Conservation (phyloP, 2,888 invertebrate genomes). For the Steromphala cineraria region DNA sequence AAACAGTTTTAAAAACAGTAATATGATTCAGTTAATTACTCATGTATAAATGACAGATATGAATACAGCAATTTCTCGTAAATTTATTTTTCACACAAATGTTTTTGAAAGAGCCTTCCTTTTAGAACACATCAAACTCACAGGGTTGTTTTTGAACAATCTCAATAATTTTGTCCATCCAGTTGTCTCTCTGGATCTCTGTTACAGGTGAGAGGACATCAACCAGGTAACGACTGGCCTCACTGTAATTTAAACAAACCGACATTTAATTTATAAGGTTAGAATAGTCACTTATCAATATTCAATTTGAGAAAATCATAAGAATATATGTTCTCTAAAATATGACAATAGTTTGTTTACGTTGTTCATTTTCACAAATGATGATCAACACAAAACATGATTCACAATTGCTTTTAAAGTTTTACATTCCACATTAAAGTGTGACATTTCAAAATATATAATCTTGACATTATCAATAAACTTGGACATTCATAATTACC, state of each 20-base stretch:
- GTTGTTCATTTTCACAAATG: not conserved
- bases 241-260: constrained; percentile 72
- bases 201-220: constrained; percentile 82
- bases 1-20: not conserved
- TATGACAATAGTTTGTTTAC: not conserved
- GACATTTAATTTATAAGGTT: too few relatives aligned
- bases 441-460: not conserved
- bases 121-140: constrained; percentile 36
- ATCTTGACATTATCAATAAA: not conserved
- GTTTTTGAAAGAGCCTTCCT: not conserved
- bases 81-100: not conserved
- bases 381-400: too few relatives aligned
- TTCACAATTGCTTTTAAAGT: not conserved
- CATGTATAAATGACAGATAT: too few relatives aligned
- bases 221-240: constrained; percentile 84
- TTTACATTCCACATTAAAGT: not conserved
- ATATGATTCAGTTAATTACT: too few relatives aligned
- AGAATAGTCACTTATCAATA: too few relatives aligned
- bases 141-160: constrained; percentile 85
- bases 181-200: constrained; percentile 81
- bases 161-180: constrained; percentile 85
- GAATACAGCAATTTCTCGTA: too few relatives aligned
- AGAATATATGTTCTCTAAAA: too few relatives aligned
- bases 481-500: constrained; percentile 40
- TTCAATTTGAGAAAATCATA: too few relatives aligned